Conservation (phyloP, 2,113 vertebrate species). For the Hucho hucho region DNA sequence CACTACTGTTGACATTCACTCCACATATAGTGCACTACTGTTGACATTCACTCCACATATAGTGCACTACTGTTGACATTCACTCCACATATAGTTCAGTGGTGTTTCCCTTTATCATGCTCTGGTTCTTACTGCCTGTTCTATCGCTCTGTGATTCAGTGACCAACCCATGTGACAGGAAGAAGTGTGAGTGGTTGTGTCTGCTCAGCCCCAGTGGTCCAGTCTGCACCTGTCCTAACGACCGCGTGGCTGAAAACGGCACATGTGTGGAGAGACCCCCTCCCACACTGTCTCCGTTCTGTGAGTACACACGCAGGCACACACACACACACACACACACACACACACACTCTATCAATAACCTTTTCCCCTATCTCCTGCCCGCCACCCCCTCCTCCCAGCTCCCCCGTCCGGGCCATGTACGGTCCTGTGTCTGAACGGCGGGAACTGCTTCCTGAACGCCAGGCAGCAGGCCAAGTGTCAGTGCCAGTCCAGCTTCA, state of each 20-base stretch:
- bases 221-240: constrained; percentile 93
- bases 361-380: not conserved
- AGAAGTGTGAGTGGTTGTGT: constrained; percentile 97
- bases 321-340: too few species aligned
- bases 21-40: too few species aligned
- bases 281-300: constrained; percentile 79
- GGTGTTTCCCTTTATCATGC: not conserved
- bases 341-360: not conserved
- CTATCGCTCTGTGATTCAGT: constrained; percentile 67
- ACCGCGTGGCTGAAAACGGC: constrained; percentile 86
- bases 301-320: constrained; percentile 63
- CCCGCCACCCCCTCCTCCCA: constrained; percentile 29
- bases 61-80: too few species aligned
- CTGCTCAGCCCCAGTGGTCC: constrained; percentile 94
- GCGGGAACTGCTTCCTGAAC: constrained; percentile 92
- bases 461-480: constrained; percentile 90
- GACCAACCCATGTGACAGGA: constrained; percentile 93
- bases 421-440: constrained; percentile 84
- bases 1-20: too few species aligned
- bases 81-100: not conserved
- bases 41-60: too few species aligned
- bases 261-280: constrained; percentile 83
- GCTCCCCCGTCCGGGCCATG: constrained; percentile 81
- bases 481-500: constrained; percentile 91
- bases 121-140: not conserved